Percentiles rank a stretch among this genome's conserved stretches.
Conservation (phyloP, 2,888 invertebrate genomes). For the Petrolisthes manimaculis region DNA sequence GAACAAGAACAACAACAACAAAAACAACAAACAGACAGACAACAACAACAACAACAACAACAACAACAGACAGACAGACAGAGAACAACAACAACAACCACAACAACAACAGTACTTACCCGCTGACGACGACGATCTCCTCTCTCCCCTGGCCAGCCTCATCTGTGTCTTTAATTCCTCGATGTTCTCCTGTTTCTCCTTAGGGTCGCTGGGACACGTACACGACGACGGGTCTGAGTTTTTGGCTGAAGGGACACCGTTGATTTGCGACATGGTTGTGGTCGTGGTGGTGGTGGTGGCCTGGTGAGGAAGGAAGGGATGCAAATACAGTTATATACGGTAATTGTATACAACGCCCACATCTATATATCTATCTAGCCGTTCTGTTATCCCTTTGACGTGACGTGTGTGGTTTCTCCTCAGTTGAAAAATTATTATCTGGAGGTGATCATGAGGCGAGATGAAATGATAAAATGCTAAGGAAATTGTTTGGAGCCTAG, state of each 20-base stretch:
- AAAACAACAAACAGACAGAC: not conserved
- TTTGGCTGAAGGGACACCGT: slow-evolving; percentile 2
- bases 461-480: no score
- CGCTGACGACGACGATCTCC: slow-evolving; percentile 40
- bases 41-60: not conserved
- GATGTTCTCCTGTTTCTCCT: slow-evolving; percentile 14
- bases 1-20: not conserved
- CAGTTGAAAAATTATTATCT: no score
- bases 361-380: no score
- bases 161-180: slow-evolving; percentile 31
- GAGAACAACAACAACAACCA: not conserved
- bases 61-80: not conserved
- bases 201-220: not conserved
- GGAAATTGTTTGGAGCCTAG: no score
- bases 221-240: not conserved
- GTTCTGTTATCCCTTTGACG: no score
- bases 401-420: no score
- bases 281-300: not conserved
- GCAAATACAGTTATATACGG: not conserved
- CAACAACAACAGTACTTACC: slow-evolving; percentile 25
- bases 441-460: no score
- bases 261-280: slow-evolving; percentile 32
- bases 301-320: not conserved
- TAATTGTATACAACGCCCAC: not conserved
- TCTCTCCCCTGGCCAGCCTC: slow-evolving; percentile 13